Evolutionary conservation across 1,140 invertebrate genomes (phyloP), one percentile per base, ranked within the genome.

Genomic region (Spodoptera frugiperda): DNA sequence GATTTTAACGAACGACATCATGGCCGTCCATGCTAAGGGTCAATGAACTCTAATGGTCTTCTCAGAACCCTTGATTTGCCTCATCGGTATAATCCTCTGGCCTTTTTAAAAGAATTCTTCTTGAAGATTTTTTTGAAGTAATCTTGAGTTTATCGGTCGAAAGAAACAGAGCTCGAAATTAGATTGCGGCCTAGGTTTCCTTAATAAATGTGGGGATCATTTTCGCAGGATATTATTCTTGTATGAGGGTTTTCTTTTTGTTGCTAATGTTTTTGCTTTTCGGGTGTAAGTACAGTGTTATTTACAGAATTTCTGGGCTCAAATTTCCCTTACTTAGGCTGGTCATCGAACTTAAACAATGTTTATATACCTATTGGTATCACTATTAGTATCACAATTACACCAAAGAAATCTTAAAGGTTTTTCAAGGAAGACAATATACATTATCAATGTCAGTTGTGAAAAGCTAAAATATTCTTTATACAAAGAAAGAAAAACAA

Each of bases 1-100:
- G 82, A 83, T 82, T 85, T 83, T 85, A 85, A 82, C 79, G 84
- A 83, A 83, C 61, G 74, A 19, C 57, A 54, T 51, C 57, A 71
- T 11, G 21, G 14, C 51, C 17, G 17, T 25, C 17, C 11, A 57
- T 72, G 57, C 68, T 55, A 11, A 46, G 33, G 49, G 67, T 72
- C 68, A 17, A 72, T 25, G 17, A 55, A 72, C 51, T 17, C 54
- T 57, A 57, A 72, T 72, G 68, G 51, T 57, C 65, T 39, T 1
- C 33, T 10, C 12, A 72, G 44, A 39, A 19, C 44, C 19, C 44
- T 67, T 67, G 63, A 67, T 67, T 67, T 21, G 53, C 53, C 68
- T 57, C 68, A 72, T 72, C 39, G 17, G 68, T n/a, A 72, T 57
- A 57, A 72, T 57, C 65, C 33, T n/a, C n/a, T 33, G 48, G n/a